Evolutionary conservation across 2,888 invertebrate genomes (phyloP).

Genomic region (Troides helena): DNA sequence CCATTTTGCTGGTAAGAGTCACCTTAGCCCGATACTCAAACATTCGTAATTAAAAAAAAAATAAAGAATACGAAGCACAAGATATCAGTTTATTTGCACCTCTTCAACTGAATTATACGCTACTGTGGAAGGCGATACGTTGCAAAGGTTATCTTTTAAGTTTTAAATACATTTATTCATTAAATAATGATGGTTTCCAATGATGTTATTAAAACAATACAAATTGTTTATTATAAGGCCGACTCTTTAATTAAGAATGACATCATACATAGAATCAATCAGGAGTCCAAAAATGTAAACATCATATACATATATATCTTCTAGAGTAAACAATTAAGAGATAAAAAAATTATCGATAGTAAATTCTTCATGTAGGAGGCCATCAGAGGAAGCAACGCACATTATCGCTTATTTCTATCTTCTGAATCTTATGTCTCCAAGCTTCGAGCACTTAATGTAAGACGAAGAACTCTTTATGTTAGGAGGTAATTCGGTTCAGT

Average conservation of each 20-base stretch:
- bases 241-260: conserved; percentile 8
- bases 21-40: conserved; percentile 57
- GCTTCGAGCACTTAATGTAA: too few relatives aligned
- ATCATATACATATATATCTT: not conserved
- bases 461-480: too few relatives aligned
- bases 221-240: conserved; percentile 5
- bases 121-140: conserved; percentile 33
- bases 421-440: too few relatives aligned
- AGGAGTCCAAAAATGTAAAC: not conserved
- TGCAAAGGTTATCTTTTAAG: conserved; percentile 40
- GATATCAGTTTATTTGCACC: conserved; percentile 41
- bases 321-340: not conserved
- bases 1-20: conserved; percentile 56
- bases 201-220: conserved; percentile 12
- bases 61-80: conserved; percentile 8
- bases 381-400: too few relatives aligned
- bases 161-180: conserved; percentile 28
- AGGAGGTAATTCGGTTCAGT: too few relatives aligned
- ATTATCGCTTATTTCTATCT: too few relatives aligned
- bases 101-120: conserved; percentile 34
- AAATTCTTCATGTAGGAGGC: too few relatives aligned
- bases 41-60: conserved; percentile 42
- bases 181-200: conserved; percentile 17
- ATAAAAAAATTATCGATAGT: too few relatives aligned
- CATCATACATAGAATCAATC: conserved; percentile 13